These are phyloP conservation scores for Cyaniris semiargus DNA, from an alignment of 2,888 invertebrate genomes.

Conservation along the genomic window DNA sequence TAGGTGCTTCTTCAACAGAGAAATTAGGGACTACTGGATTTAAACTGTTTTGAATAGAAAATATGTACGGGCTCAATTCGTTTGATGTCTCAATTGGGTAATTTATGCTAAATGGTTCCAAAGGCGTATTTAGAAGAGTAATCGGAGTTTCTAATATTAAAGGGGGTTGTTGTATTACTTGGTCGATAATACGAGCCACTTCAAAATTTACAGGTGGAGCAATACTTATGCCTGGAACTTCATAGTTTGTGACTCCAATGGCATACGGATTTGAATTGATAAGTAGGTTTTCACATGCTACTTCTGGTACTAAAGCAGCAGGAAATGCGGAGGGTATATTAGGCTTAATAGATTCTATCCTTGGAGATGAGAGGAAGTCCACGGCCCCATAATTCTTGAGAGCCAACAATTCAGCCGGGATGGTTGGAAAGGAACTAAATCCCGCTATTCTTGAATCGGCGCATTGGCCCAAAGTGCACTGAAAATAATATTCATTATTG, in stretches of 20 bases:
- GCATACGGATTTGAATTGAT: background rate
- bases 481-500: background rate
- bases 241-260: too few species aligned
- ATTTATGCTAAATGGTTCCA: background rate
- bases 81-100: background rate
- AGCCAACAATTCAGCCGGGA: conserved; percentile 3
- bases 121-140: background rate
- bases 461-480: conserved; percentile 3
- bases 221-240: background rate
- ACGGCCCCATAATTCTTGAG: conserved; percentile 15
- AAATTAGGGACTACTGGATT: background rate
- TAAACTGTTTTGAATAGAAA: background rate
- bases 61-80: background rate
- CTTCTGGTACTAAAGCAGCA: background rate
- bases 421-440: background rate
- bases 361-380: conserved; percentile 11
- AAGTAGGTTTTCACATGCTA: background rate
- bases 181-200: background rate
- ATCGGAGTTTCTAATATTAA: background rate
- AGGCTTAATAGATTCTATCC: background rate
- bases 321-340: background rate
- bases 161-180: background rate
- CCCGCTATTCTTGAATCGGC: background rate
- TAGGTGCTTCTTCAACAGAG: background rate
- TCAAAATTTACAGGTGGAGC: background rate